These are phyloP conservation scores for Acheta domesticus DNA, from an alignment of 2,888 invertebrate species.

Conservation along the genomic window DNA sequence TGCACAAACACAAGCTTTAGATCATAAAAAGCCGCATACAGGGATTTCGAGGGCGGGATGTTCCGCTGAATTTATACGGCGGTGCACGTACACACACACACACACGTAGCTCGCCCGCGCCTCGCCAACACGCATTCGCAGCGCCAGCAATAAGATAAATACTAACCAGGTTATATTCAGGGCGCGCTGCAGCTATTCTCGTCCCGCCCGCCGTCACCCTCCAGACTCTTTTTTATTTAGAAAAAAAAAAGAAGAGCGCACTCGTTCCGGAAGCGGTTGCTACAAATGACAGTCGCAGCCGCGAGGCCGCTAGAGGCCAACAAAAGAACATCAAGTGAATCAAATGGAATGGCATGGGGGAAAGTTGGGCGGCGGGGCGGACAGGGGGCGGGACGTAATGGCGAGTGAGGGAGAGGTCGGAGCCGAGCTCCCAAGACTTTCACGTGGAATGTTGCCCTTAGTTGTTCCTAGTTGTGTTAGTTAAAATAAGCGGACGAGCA, in stretches of 20 bases:
- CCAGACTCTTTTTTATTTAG: neutral
- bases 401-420: neutral
- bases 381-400: neutral
- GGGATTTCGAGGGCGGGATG: slow-evolving; percentile 1
- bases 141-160: slow-evolving; percentile 1
- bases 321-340: slow-evolving; percentile 18
- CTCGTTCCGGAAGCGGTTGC: slow-evolving; percentile 5
- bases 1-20: slow-evolving; percentile 7
- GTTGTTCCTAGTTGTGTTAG: neutral
- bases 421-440: neutral
- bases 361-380: neutral
- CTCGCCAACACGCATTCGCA: slow-evolving; percentile 4
- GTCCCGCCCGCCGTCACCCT: neutral
- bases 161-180: slow-evolving; percentile 11
- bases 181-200: neutral
- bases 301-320: neutral
- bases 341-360: slow-evolving; percentile 18
- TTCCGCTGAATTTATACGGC: neutral
- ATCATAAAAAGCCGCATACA: neutral
- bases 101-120: neutral
- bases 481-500: neutral
- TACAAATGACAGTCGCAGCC: slow-evolving; percentile 6
- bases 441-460: neutral
- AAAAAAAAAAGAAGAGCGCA: neutral
- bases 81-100: neutral